Evolutionary conservation across 2,113 vertebrate species (phyloP), one percentile per base, ranked within the genome.

Genomic region (Anarrhichthys ocellatus): DNA sequence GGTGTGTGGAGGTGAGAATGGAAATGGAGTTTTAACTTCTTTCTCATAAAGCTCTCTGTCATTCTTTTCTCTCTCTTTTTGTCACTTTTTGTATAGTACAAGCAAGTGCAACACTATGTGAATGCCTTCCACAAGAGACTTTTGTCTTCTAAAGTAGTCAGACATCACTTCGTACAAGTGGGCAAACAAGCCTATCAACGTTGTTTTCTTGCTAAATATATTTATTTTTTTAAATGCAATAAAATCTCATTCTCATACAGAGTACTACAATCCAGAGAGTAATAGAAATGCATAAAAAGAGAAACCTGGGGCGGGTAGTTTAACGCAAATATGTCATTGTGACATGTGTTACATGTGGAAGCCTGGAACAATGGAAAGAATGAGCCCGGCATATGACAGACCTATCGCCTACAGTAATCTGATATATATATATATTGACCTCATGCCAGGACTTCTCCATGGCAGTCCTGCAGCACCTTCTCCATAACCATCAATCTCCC

Each of bases 351-450:
- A 32, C 29, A 29, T 29, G 29, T 29, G n/a, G n/a, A n/a, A 73
- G 42, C 22, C 65, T 54, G 36, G 65, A 64, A n/a, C 78, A 74
- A 44, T 62, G 14, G 72, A 76, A 73, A 32, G 34, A 84, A 34
- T 40, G 20, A 50, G 27, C 27, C 48, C 40, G 48, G 50, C 1
- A 64, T 58, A 73, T 73, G 32, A 50, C 32, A 83, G 56, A 38
- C 62, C 59, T 24, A 58, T 58, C n/a, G 40, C 38, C 44, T 15
- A 27, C 9, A 69, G 40, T 59, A 79, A 82, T 64, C 36, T 42
- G 24, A 76, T 73, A 24, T 7, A 15, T 5, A 15, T 62, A 27
- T 27, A 27, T 27, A 67, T 56, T 76, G 59, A 87, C 67, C 63
- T 58, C 50, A 50, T 69, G 74, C 65, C 58, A 32, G 22, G 54